Conservation (phyloP, 2,797 vertebrate species). For the Nannoperca obscura region DNA sequence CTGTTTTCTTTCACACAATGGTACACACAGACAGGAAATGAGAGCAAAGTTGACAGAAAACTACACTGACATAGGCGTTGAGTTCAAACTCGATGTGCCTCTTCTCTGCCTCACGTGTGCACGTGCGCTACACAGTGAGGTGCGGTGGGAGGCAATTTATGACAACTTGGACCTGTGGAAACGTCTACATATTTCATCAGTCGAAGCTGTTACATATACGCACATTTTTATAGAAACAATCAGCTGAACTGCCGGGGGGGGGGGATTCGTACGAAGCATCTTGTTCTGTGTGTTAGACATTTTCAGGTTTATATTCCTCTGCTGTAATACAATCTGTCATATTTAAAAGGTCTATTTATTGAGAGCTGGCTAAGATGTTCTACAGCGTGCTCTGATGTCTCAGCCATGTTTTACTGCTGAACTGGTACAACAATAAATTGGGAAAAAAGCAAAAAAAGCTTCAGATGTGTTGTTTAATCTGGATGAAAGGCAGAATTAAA, state of each 20-base stretch:
- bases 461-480: conserved; percentile 50
- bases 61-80: conserved; percentile 39
- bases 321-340: conserved; percentile 88
- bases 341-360: conserved; percentile 88
- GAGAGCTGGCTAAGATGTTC: conserved; percentile 65
- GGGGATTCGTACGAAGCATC: conserved; percentile 46
- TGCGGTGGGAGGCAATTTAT: conserved; percentile 22
- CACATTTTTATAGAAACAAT: conserved; percentile 51
- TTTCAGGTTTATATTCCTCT: conserved; percentile 80
- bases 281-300: conserved; percentile 57
- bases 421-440: conserved; percentile 88
- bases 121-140: not conserved
- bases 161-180: conserved; percentile 29
- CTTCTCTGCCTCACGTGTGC: conserved; percentile 30
- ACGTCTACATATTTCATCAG: conserved; percentile 37
- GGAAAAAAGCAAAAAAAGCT: conserved; percentile 68
- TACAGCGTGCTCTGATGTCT: conserved; percentile 77
- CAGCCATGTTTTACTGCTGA: conserved; percentile 88
- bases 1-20: conserved; percentile 51
- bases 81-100: conserved; percentile 29
- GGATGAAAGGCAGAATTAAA: conserved; percentile 17
- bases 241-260: conserved; percentile 28
- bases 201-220: conserved; percentile 30
- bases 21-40: conserved; percentile 42
- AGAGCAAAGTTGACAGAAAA: conserved; percentile 41